These are phyloP conservation scores for Empidonax alnorum DNA, from an alignment of 2,113 vertebrate genomes.

Conservation along the genomic window DNA sequence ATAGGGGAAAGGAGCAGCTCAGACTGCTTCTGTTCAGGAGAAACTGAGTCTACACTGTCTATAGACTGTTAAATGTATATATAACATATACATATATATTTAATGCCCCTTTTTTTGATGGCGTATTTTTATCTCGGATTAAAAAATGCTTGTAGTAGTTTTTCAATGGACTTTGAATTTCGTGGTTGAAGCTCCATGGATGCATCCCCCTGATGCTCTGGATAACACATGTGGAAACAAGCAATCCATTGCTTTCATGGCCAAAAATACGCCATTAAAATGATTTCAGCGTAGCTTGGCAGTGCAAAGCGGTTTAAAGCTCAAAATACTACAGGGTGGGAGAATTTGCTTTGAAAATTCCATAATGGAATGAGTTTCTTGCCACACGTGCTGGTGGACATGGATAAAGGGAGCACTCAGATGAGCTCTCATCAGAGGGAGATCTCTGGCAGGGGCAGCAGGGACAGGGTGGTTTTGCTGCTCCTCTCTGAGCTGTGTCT, in stretches of 20 bases:
- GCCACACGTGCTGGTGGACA: fast-evolving
- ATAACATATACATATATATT: fast-evolving
- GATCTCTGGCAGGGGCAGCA: background rate
- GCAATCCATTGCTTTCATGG: background rate
- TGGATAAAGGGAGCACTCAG: fast-evolving
- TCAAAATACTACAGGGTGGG: background rate
- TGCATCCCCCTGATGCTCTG: background rate
- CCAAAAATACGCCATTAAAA: background rate
- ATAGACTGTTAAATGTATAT: background rate
- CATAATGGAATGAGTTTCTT: background rate
- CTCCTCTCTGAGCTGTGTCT: background rate
- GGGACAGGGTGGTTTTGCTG: background rate
- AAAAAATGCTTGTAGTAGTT: background rate
- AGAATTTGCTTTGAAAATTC: background rate
- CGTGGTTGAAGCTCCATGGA: background rate
- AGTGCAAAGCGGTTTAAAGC: background rate
- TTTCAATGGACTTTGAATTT: background rate
- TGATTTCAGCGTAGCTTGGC: no score
- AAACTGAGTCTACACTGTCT: background rate
- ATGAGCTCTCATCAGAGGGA: fast-evolving
- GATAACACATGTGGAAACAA: background rate
- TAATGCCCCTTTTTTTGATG: background rate
- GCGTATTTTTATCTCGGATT: background rate
- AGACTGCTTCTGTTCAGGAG: background rate
- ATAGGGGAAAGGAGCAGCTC: background rate